Percentiles rank a stretch among this genome's conserved stretches.
These are phyloP conservation scores for Xylocampa areola DNA, from an alignment of 2,888 invertebrate species.

Conservation along the genomic window DNA sequence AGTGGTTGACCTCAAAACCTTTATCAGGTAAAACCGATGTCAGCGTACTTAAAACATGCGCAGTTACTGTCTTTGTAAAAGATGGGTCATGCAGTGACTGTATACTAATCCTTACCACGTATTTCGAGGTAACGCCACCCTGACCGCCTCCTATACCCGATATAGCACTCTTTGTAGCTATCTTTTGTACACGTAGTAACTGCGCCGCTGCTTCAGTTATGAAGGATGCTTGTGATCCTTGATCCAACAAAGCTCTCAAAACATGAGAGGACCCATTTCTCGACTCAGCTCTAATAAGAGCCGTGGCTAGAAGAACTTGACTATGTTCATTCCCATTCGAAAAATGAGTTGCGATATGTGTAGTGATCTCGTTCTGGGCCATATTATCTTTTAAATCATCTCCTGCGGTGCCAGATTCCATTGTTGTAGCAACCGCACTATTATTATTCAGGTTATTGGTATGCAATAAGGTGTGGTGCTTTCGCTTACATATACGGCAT, in stretches of 20 bases:
- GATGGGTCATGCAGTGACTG: constrained; percentile 31
- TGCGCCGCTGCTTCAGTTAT: background rate
- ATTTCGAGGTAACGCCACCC: too few species aligned
- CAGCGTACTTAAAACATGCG: constrained; percentile 1
- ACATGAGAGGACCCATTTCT: background rate
- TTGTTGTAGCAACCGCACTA: background rate
- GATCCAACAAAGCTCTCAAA: background rate
- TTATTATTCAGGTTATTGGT: background rate
- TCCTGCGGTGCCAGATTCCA: too few species aligned
- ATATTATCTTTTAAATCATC: background rate
- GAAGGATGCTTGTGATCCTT: background rate
- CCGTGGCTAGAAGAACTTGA: background rate
- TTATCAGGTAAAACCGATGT: background rate
- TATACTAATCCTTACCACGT: too few species aligned
- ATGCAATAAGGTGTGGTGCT: constrained; percentile 6
- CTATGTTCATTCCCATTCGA: background rate
- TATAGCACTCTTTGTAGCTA: background rate
- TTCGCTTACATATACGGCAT: constrained; percentile 3
- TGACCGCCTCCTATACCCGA: too few species aligned
- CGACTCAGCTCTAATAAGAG: background rate
- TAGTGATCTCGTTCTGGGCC: background rate
- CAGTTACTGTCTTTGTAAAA: background rate
- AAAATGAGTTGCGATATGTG: background rate
- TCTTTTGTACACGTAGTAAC: background rate
- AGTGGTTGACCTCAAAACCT: background rate